Evolutionary conservation across 1,140 invertebrate genomes (phyloP).

Genomic region (Globodera rostochiensis): DNA sequence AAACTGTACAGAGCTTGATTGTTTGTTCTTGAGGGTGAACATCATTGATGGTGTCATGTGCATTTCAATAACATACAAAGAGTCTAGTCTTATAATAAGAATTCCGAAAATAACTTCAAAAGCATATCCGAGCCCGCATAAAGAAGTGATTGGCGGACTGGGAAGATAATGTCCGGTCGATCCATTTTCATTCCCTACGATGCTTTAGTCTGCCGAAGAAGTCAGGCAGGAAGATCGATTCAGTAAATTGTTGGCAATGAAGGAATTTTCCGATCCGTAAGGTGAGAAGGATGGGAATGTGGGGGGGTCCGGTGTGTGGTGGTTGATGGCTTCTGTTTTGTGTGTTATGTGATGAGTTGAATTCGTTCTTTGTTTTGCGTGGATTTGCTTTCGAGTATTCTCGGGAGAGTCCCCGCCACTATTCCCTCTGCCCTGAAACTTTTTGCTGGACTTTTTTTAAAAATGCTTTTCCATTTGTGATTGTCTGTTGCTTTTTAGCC

Average conservation of each 20-base stretch:
- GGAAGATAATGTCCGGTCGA: too few species aligned
- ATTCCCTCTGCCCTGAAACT: not conserved
- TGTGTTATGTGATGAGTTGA: not conserved
- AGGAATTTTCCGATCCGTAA: not conserved
- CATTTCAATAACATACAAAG: too few species aligned
- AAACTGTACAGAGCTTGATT: too few species aligned
- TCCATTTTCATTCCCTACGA: too few species aligned
- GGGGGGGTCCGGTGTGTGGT: not conserved
- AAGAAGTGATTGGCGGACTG: too few species aligned
- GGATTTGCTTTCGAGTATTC: not conserved
- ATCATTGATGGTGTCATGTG: too few species aligned
- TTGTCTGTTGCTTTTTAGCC: slow-evolving; percentile 27
- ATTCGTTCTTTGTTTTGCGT: not conserved
- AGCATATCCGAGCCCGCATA: not conserved
- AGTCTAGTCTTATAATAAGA: too few species aligned
- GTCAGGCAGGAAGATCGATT: not conserved
- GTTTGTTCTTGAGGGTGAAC: too few species aligned
- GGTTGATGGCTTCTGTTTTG: not conserved
- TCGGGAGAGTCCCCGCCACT: not conserved
- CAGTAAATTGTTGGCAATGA: slow-evolving; percentile 14
- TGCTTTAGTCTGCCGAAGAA: not conserved
- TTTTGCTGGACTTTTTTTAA: not conserved
- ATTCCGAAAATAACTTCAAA: not conserved
- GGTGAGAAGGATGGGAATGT: not conserved
- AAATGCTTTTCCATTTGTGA: not conserved